phyloP scores from a whole-genome alignment of 2,113 vertebrate genomes.

The Chloebia gouldiae region DNA sequence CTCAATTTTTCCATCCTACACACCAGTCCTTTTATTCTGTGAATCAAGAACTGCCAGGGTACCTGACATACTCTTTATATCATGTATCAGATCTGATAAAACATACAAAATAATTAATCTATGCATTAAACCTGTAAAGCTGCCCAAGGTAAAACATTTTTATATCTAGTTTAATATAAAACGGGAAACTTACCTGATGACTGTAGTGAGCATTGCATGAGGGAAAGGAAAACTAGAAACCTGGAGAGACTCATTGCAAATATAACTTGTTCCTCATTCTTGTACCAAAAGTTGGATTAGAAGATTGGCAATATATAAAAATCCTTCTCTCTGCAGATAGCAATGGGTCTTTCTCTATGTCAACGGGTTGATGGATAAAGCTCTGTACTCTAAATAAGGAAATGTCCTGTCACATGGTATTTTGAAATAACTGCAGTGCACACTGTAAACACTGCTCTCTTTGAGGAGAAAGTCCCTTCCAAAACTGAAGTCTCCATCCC shows the following conservation, averaged over 20 bases:
- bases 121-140: not conserved
- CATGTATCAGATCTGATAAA: not conserved
- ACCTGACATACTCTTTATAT: not conserved
- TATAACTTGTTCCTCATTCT: not conserved
- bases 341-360: not conserved
- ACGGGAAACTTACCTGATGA: constrained; percentile 15
- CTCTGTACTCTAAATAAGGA: not conserved
- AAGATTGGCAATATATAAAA: not conserved
- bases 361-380: not conserved
- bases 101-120: not conserved
- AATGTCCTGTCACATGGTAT: constrained; percentile 25
- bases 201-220: not conserved
- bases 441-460: not conserved
- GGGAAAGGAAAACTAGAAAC: not conserved
- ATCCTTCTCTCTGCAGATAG: not conserved
- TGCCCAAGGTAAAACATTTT: not conserved
- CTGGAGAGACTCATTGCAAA: not conserved
- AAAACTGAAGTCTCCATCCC: not conserved
- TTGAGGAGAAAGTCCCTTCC: not conserved
- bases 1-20: not conserved
- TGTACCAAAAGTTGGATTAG: not conserved
- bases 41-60: not conserved
- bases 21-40: not conserved
- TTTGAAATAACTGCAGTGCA: not conserved
- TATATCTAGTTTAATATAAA: not conserved